Evolutionary conservation across 53 echinoderm and acorn worm genomes (phyloP).

Genomic region (Crossaster papposus): DNA sequence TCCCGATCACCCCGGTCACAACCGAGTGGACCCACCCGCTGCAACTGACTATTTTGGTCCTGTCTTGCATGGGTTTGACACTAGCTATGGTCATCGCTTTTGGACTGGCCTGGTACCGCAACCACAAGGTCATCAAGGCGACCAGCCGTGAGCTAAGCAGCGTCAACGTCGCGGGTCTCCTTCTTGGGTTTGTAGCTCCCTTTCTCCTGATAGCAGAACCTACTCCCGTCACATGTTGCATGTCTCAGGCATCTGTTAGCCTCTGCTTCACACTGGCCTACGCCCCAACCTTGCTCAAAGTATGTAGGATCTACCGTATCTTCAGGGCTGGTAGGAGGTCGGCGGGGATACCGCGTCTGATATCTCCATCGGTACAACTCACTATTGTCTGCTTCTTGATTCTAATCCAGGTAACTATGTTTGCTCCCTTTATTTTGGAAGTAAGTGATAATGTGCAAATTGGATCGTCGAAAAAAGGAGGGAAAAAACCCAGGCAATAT

Average conservation of each 20-base stretch:
- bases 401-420: conserved; percentile 32
- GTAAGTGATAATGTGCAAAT: no score
- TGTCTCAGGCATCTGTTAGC: conserved; percentile 3
- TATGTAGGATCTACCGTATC: conserved; percentile 52
- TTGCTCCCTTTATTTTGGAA: no score
- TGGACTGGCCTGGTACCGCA: conserved; percentile 31
- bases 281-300: conserved; percentile 50
- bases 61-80: conserved; percentile 32
- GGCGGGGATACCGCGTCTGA: conserved; percentile 41
- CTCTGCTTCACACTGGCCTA: conserved; percentile 46
- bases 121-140: conserved; percentile 70
- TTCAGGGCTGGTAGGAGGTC: conserved; percentile 59
- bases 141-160: conserved; percentile 64
- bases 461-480: no score
- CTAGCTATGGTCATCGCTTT: background rate
- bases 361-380: conserved; percentile 56
- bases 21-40: conserved; percentile 4
- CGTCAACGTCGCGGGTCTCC: conserved; percentile 59
- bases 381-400: background rate
- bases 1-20: background rate
- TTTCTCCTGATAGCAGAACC: conserved; percentile 50
- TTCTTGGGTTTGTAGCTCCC: conserved; percentile 36
- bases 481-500: no score
- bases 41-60: conserved; percentile 27
- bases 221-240: conserved; percentile 22